Evolutionary conservation across 2,113 vertebrate genomes (phyloP), one percentile per base, ranked within the genome.

Genomic region (Gallinago paraguaiae): DNA sequence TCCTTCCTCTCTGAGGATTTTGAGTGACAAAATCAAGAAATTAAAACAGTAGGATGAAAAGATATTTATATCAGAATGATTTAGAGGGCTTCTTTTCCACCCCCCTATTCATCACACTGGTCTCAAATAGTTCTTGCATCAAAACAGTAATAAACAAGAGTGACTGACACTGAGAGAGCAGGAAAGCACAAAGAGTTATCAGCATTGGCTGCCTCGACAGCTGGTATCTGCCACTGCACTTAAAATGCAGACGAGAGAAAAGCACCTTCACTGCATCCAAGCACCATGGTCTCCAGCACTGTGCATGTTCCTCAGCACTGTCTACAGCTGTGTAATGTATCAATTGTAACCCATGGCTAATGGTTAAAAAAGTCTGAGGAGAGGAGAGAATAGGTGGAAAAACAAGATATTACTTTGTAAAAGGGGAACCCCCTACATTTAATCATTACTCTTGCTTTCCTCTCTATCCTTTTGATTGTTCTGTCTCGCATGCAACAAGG

Each of bases 121-220:
- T 13, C 64, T 92, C 48, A 71, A 93, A 88, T 51, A 46, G 57
- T 88, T 92, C 82, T 89, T 37, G 22, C 71, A 85, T 76, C 57
- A 75, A 31, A 92, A 45, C 59, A 65, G 25, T 0, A 2, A 56
- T 68, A 92, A 94, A n/a, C 43, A 59, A 86, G 88, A 81, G 60
- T 39, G 24, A 17, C 28, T 86, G 74, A 81, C 45, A 57, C 56
- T 22, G 48, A 48, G 45, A 88, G 71, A 85, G 48, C 31, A 88
- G 71, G 51, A 75, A 45, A 83, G 41, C 3, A 2, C 24, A 39
- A 74, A 41, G 70, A 65, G 39, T 83, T 45, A 71, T 6, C 31
- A 86, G 37, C 60, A 37, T 2, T 90, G 78, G 63, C 25, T 83
- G 75, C 67, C 72, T 22, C 81, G 56, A 61, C 33, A 82, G 23